Base-by-base conservation (phyloP, 2,113 vertebrate genomes). In the Corythoichthys intestinalis region DNA sequence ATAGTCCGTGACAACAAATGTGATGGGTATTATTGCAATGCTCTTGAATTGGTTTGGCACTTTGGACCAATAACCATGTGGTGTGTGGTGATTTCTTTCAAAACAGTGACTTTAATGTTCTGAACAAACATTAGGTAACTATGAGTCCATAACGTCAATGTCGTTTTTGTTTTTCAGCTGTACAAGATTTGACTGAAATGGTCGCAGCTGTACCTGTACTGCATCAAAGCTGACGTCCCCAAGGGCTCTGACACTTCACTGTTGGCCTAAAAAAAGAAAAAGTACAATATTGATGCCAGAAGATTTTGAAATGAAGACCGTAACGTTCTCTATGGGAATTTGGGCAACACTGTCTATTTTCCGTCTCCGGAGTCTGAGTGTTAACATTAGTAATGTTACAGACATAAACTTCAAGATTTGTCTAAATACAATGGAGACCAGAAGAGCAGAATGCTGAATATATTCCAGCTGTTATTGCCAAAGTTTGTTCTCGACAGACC, bases 211-310 rank as follows among this genome's bases (percentile, higher is more conserved):
- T 90, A 93, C 92, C 91, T 89, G 91, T 82, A 74, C 90, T 90
- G 87, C 92, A 93, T 93, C 88, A 92, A 93, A 92, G 89, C 91
- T 85, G 87, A 86, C 77, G 90, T 81, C 80, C 84, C 86, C 81
- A 83, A 78, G 78, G 78, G 68, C 79, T 70, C 78, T 49, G 66
- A 75, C 44, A 79, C 76, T 70, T 80, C 78, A 81, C 73, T 69
- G 81, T 52, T 69, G 89, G 87, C 86, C 90, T 92, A 39, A 60
- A 39, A 44, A 53, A 53, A 63, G n/a, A 79, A 84, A 76, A 57
- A 74, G 12, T 74, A 74, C 12, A 80, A 50, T 63, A 71, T 70
- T 2, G 67, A 65, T 2, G 49, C 2, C 6, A 54, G 13, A 5
- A 63, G 7, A 53, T 39, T 46, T 50, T 10, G 44, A 8, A 54